A percentile compares a stretch with the other conserved stretches of the same genome.
phyloP scores from a whole-genome alignment of 2,797 vertebrate species.

The Furcifer pardalis region DNA sequence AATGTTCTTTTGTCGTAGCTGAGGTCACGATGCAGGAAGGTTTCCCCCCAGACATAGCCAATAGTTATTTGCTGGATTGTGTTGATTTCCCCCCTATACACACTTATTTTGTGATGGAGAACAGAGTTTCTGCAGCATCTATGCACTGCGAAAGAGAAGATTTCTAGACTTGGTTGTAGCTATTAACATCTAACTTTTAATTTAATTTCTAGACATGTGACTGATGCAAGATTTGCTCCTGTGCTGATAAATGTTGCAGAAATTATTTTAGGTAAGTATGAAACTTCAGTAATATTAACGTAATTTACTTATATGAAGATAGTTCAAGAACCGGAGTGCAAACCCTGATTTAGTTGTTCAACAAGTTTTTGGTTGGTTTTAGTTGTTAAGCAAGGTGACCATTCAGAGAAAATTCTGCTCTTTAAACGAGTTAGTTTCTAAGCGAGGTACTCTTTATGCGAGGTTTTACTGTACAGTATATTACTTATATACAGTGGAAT shows the following conservation, averaged over 20 bases:
- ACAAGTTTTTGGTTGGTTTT: too few relatives aligned
- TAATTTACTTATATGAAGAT: not conserved
- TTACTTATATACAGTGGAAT: too few relatives aligned
- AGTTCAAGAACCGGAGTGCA: not conserved
- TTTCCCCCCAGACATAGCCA: not conserved
- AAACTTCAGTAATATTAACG: not conserved
- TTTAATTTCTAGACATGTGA: slow-evolving; percentile 80
- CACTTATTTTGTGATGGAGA: not conserved
- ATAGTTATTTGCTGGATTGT: not conserved
- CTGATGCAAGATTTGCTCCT: slow-evolving; percentile 87
- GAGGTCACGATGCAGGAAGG: not conserved
- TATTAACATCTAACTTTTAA: slow-evolving; percentile 19
- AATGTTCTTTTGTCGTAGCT: not conserved
- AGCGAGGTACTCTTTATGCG: too few relatives aligned
- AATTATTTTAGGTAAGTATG: slow-evolving; percentile 86
- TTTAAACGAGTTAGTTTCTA: too few relatives aligned
- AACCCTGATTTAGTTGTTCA: too few relatives aligned
- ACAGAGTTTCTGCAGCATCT: not conserved
- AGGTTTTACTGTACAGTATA: too few relatives aligned
- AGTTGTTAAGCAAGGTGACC: too few relatives aligned
- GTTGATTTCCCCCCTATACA: too few relatives aligned
- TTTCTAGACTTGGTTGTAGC: not conserved
- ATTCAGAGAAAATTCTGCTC: too few relatives aligned
- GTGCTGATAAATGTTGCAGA: slow-evolving; percentile 86
- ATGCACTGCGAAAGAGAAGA: not conserved